A percentile compares a stretch with the other conserved stretches of the same genome.
These are phyloP conservation scores for Podarcis muralis DNA, from an alignment of 2,113 vertebrate genomes.

Conservation along the genomic window DNA sequence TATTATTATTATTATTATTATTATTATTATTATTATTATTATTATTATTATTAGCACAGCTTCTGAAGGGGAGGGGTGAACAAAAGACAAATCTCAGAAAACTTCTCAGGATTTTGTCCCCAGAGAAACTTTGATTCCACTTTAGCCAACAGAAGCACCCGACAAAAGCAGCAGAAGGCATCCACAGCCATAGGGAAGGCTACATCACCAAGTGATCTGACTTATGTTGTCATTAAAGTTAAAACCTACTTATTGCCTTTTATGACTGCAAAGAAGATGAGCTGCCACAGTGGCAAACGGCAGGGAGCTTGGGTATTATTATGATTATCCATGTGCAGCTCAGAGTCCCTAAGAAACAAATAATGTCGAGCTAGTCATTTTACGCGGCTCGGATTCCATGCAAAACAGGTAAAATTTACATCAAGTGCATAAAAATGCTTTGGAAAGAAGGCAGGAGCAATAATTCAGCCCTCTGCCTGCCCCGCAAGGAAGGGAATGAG, in stretches of 20 bases:
- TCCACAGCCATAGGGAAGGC: background rate
- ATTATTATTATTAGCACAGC: too few relatives aligned
- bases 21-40: too few relatives aligned
- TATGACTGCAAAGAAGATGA: background rate
- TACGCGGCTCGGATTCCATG: background rate
- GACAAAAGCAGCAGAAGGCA: accelerated
- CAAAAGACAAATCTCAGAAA: background rate
- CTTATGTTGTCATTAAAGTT: background rate
- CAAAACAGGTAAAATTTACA: background rate
- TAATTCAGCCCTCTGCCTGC: background rate
- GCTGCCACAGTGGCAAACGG: background rate
- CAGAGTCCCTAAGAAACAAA: background rate
- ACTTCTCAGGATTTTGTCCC: too few relatives aligned
- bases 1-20: too few relatives aligned
- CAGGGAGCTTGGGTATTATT: background rate
- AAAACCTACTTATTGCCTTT: background rate
- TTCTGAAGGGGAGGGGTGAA: background rate
- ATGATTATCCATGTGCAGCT: background rate
- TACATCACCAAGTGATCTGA: background rate
- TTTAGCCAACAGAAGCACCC: background rate
- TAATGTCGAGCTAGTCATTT: background rate
- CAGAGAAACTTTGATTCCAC: background rate
- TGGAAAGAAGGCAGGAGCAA: background rate
- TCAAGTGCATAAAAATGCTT: constrained; percentile 1
- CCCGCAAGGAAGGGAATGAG: background rate